Base-by-base conservation (phyloP, 2,113 vertebrate genomes). In the Origma solitaria region DNA sequence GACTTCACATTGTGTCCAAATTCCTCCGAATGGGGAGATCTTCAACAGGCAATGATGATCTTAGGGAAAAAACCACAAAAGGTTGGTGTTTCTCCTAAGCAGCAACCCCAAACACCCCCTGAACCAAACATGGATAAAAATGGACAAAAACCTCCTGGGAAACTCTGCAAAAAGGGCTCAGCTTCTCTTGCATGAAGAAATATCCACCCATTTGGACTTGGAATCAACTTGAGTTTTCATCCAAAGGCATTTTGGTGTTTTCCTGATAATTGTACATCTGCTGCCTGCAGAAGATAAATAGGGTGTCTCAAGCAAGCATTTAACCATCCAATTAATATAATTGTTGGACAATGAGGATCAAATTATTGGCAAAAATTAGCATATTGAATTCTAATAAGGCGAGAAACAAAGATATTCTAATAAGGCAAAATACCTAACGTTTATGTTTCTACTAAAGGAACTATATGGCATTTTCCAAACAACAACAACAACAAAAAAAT, bases 281-380 rank as follows among this genome's bases (percentile, higher is more conserved):
- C 18, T 73, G 56, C n/a, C 80, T 88, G 30, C 37, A 70, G 64
- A 88, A 84, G 91, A 95, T 37, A 49, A 91, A 91, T 40, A 80
- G 40, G 40, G 20, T 33, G 17, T 66, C 77, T 94, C 81, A 50
- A 92, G 62, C 17, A 82, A 82, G 24, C 61, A 65, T 87, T 91
- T 92, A 92, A 85, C 23, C 51, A 83, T 17, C 53, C 45, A 89
- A 84, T 80, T 94, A 94, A 81, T 89, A 77, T 44, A 94, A 91
- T 47, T 87, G 35, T 69, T 85, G 61, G 62, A 87, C 60, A 90
- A 87, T 73, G 78, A 91, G 87, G 33, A 88, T 70, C 40, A 91
- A 87, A 87, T 82, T 45, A 82, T 77, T 90, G 68, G 53, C 61
- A 91, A 90, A 61, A 96, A 68, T 86, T 58, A 92, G 40, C 31